Percentiles rank a stretch among this genome's conserved stretches.
Evolutionary conservation across 2,797 vertebrate species (phyloP).

Genomic region (Smutsia gigantea): DNA sequence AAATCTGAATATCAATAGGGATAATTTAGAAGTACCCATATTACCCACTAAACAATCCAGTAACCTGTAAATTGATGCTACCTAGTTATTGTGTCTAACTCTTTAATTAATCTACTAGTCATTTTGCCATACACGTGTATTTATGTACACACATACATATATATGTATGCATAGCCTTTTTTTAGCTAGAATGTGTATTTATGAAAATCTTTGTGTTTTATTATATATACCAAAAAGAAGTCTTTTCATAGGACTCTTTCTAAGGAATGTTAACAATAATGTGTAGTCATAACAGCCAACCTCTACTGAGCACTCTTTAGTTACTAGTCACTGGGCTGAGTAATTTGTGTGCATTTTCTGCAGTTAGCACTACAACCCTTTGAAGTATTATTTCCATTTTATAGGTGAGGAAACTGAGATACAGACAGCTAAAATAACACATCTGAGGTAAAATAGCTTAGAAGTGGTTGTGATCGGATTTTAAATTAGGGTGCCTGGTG

Average conservation of each 20-base stretch:
- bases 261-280: not conserved
- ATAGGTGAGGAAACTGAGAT: not conserved
- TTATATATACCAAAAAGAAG: not conserved
- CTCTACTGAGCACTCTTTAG: not conserved
- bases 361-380: not conserved
- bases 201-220: not conserved
- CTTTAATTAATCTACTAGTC: not conserved
- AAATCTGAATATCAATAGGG: not conserved
- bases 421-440: not conserved
- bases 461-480: not conserved
- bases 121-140: not conserved
- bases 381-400: constrained; percentile 29
- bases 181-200: not conserved
- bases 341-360: not conserved
- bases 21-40: not conserved
- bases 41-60: not conserved
- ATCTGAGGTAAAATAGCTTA: not conserved
- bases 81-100: not conserved
- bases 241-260: not conserved
- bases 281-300: not conserved
- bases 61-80: not conserved
- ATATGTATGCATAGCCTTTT: not conserved
- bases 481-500: not conserved
- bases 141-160: no score
- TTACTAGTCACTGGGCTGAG: not conserved